Evolutionary conservation across 1,140 invertebrate species (phyloP), one percentile per base, ranked within the genome.

Genomic region (Chymomyza costata): DNA sequence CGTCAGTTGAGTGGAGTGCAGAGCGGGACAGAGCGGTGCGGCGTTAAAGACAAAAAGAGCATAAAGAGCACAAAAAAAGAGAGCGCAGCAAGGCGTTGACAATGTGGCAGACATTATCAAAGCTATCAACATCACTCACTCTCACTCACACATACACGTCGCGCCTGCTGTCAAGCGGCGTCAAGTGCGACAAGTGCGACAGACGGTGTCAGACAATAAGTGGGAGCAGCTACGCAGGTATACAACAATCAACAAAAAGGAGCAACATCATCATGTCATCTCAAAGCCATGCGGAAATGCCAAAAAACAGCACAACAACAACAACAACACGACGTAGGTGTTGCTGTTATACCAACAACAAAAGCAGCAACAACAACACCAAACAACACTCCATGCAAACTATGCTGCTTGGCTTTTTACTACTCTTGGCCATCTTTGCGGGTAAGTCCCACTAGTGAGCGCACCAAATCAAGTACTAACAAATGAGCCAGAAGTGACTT

Each of bases 81-180:
- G 56, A 50, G 14, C 19, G 37, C 31, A 21, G 48, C 44, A 18
- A n/a, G n/a, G n/a, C 53, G 62, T 39, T 71, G 71, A 71, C 71
- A 76, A 76, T 76, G 71, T 78, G 71, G 71, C 71, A 76, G 71
- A 66, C 66, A 46, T 62, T 78, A 76, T 76, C 71, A 76, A 64
- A 62, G 47, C 32, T 62, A 46, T 43, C 52, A 57, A 62, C 71
- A 76, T 78, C 71, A 71, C 57, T 71, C 66, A 68, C 46, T 48
- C 11, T 17, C 17, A 18, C 35, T 56, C 18, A 32, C 61, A 53
- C 49, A 52, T 32, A 53, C 45, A 28, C 46, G 48, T n/a, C n/a
- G n/a, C n/a, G n/a, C n/a, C 31, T 28, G 48, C 31, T 65, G 70
- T 32, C n/a, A n/a, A n/a, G n/a, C n/a, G n/a, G n/a, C n/a, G n/a